Percentiles rank a stretch among this genome's conserved stretches.
These are phyloP conservation scores for Glareola pratincola DNA, from an alignment of 2,113 vertebrate genomes.

Conservation along the genomic window DNA sequence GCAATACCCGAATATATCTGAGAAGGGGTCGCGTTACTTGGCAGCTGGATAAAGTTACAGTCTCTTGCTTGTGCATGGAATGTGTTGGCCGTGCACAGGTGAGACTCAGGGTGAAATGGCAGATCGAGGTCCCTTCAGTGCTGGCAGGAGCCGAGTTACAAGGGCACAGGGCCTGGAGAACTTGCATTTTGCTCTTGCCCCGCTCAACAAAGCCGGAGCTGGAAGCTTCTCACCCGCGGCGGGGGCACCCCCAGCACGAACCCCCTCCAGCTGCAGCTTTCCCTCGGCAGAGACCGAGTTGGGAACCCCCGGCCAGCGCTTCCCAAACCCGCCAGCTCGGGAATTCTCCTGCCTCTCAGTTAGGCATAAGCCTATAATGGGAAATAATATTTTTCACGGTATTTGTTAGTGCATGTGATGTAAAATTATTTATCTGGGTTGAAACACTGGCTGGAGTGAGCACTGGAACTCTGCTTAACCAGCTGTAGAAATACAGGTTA, in stretches of 20 bases:
- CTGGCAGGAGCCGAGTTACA: too few relatives aligned
- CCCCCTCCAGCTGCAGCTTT: not conserved
- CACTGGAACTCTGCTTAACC: not conserved
- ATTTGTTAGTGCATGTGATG: not conserved
- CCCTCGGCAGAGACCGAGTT: not conserved
- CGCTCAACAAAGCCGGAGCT: not conserved
- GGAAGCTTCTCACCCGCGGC: not conserved
- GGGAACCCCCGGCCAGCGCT: not conserved
- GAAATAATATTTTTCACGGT: not conserved
- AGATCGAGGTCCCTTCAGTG: not conserved
- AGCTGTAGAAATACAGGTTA: not conserved
- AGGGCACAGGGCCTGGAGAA: not conserved
- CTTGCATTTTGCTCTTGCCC: not conserved
- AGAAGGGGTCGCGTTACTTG: not conserved
- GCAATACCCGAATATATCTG: not conserved
- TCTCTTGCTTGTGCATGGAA: accelerated
- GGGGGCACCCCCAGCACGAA: not conserved
- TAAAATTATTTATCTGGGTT: not conserved
- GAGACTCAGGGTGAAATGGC: accelerated
- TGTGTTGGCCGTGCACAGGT: not conserved
- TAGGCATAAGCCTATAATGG: not conserved
- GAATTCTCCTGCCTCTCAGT: not conserved
- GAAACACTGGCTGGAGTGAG: not conserved
- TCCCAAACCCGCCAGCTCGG: not conserved
- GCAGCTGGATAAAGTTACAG: accelerated